phyloP scores from a whole-genome alignment of 2,888 invertebrate species.

The Malacosoma neustria region DNA sequence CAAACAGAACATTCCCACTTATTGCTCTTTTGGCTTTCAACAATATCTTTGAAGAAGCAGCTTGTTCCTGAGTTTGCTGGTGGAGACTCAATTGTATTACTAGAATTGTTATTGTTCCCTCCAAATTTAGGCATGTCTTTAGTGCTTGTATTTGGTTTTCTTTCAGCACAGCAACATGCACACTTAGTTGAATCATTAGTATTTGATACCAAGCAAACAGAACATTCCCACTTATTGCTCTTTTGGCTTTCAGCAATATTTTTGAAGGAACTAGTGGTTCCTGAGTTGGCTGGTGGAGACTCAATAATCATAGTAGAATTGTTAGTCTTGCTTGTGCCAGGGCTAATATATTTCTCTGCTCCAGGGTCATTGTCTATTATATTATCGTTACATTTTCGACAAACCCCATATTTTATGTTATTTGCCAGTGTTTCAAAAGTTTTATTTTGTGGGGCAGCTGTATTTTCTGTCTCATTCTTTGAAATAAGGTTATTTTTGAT shows the following conservation, averaged over 20 bases:
- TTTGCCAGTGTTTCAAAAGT: conserved; percentile 17
- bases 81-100: too few relatives aligned
- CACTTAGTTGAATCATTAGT: conserved; percentile 32
- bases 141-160: too few relatives aligned
- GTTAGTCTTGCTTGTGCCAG: conserved; percentile 26
- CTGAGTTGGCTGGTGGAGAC: too few relatives aligned
- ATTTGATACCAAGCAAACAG: conserved; percentile 38
- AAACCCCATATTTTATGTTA: too few relatives aligned
- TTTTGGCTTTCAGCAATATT: too few relatives aligned
- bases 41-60: conserved; percentile 7
- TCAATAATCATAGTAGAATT: not conserved
- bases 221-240: conserved; percentile 19
- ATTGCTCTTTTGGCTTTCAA: not conserved
- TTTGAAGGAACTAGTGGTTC: too few relatives aligned
- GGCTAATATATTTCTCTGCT: conserved; percentile 32
- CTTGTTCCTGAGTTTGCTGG: conserved; percentile 7
- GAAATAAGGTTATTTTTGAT: too few relatives aligned
- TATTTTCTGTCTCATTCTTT: conserved; percentile 17
- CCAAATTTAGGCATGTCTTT: too few relatives aligned
- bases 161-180: conserved; percentile 9
- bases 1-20: conserved; percentile 13
- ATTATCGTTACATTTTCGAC: conserved; percentile 42
- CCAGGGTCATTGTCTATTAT: conserved; percentile 32
- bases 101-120: too few relatives aligned
- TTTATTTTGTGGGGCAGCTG: conserved; percentile 7